These are phyloP conservation scores for Planococcus citri DNA, from an alignment of 1,140 invertebrate species.

Conservation along the genomic window DNA sequence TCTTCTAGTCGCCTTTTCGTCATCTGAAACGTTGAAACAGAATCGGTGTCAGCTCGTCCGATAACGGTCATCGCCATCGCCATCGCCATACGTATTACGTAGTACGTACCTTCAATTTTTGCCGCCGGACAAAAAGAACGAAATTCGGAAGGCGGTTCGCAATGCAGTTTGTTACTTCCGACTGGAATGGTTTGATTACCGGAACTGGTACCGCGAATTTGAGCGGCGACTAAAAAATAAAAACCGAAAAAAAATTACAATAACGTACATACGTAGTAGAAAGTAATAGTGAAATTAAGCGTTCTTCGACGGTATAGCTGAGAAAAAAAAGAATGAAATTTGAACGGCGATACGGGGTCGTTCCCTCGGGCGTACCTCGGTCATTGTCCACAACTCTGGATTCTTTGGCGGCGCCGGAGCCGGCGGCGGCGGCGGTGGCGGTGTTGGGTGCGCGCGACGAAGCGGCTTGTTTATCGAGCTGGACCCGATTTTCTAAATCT, in stretches of 20 bases:
- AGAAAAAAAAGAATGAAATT: no score
- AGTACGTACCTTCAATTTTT: conserved; percentile 23
- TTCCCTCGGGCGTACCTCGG: not conserved
- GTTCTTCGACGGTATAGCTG: no score
- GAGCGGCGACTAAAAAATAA: not conserved
- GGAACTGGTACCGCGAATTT: conserved; percentile 35
- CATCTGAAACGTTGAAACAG: conserved; percentile 43
- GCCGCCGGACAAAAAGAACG: conserved; percentile 23
- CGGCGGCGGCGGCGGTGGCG: no score
- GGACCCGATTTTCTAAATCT: conserved; percentile 54
- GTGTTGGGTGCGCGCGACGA: conserved; percentile 19
- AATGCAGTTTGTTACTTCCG: conserved; percentile 61
- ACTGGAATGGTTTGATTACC: conserved; percentile 60
- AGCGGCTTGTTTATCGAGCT: conserved; percentile 28
- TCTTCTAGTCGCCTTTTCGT: conserved; percentile 67
- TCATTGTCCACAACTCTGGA: not conserved
- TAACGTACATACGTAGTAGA: no score
- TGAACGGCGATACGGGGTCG: no score
- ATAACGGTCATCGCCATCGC: no score
- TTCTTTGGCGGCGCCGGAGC: no score
- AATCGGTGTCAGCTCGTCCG: no score
- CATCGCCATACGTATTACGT: no score
- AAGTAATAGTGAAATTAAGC: no score
- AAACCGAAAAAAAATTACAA: conserved; percentile 28
- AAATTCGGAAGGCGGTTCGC: conserved; percentile 51